Conservation (phyloP, 2,888 invertebrate species). For the Chorisops tibialis region DNA sequence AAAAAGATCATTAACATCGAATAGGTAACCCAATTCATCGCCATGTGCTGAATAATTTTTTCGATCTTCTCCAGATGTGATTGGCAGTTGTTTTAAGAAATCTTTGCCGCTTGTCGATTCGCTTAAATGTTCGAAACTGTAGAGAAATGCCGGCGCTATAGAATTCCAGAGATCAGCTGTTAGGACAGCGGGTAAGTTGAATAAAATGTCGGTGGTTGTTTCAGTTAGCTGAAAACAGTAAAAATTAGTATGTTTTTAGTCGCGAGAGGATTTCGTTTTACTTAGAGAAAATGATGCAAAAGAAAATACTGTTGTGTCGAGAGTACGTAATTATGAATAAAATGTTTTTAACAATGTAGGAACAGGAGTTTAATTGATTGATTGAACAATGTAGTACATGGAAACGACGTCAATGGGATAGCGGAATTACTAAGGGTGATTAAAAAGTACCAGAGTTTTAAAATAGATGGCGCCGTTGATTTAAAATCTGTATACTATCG, state of each 20-base stretch:
- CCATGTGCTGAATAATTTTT: constrained; percentile 58
- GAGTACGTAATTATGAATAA: neutral
- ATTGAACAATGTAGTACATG: too few relatives aligned
- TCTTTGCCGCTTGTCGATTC: constrained; percentile 59
- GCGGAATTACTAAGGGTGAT: too few relatives aligned
- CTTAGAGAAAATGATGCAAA: neutral
- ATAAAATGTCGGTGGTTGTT: constrained; percentile 66
- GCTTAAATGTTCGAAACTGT: constrained; percentile 71
- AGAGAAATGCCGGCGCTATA: constrained; percentile 63
- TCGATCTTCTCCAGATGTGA: constrained; percentile 54
- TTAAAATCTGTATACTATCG: too few relatives aligned
- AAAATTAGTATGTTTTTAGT: neutral
- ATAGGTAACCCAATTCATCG: constrained; percentile 69
- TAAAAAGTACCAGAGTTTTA: too few relatives aligned
- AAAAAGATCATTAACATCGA: constrained; percentile 62
- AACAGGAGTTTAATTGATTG: too few relatives aligned
- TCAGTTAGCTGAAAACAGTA: constrained; percentile 41
- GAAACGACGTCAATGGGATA: too few relatives aligned
- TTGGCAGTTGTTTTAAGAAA: constrained; percentile 64
- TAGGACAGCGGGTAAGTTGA: constrained; percentile 72
- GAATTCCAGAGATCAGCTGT: constrained; percentile 69
- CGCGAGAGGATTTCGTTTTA: neutral
- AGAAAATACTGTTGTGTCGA: neutral
- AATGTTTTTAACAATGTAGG: too few relatives aligned
- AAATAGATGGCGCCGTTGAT: too few relatives aligned